Evolutionary conservation across 2,797 vertebrate species (phyloP).

Genomic region (Cossypha dichroa): DNA sequence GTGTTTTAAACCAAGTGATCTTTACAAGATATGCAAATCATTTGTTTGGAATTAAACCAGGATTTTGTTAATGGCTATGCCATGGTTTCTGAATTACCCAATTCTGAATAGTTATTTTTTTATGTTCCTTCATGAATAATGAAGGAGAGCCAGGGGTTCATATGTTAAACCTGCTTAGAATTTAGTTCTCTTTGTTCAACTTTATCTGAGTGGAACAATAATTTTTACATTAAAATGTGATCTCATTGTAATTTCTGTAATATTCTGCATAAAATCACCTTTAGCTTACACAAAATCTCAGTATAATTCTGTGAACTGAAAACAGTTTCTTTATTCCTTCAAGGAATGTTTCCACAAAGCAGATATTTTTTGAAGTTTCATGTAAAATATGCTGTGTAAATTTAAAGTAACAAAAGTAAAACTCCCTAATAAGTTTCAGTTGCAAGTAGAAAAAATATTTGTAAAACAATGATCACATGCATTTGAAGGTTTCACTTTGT

Average conservation of each 20-base stretch:
- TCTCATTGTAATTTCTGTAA: neutral
- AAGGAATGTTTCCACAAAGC: neutral
- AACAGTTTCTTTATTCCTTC: neutral
- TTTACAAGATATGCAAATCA: neutral
- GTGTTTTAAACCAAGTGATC: neutral
- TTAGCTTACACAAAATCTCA: neutral
- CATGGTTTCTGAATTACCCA: neutral
- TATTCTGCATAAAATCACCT: neutral
- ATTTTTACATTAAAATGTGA: neutral
- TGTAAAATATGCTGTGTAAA: neutral
- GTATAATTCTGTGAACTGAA: neutral
- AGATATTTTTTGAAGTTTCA: neutral
- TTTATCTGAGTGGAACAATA: neutral
- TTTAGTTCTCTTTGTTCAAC: neutral
- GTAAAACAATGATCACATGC: neutral
- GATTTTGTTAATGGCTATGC: neutral
- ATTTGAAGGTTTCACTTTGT: neutral
- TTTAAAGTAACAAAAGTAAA: neutral
- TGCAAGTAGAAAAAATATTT: neutral
- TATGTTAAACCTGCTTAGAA: neutral
- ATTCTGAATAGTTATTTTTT: neutral
- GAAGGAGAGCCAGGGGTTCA: neutral
- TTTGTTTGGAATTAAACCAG: neutral
- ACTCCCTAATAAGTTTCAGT: neutral
- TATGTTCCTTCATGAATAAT: neutral